A percentile compares a stretch with the other conserved stretches of the same genome.
These are phyloP conservation scores for Eudemis profundana DNA, from an alignment of 2,888 invertebrate genomes.

Conservation along the genomic window DNA sequence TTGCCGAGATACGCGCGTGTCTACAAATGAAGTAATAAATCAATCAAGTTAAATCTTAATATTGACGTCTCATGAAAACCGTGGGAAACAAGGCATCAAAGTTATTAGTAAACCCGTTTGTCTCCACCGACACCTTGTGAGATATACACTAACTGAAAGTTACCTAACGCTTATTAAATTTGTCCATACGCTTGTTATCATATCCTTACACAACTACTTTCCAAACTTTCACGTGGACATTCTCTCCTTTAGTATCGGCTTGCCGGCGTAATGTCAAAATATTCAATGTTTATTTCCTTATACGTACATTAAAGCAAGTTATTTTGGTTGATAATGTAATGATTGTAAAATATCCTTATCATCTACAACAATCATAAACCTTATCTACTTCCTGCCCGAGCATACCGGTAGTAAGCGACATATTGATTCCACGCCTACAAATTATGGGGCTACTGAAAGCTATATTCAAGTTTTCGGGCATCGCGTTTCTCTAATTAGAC, in stretches of 20 bases:
- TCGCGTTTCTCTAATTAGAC: neutral
- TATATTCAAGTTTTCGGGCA: constrained; percentile 8
- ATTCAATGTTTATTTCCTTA: constrained; percentile 35
- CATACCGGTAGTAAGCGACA: constrained; percentile 1
- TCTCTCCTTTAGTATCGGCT: constrained; percentile 40
- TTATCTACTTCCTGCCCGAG: constrained; percentile 30
- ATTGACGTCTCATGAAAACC: constrained; percentile 26
- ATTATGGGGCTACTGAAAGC: constrained; percentile 20
- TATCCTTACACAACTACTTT: constrained; percentile 58
- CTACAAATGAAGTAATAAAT: constrained; percentile 29
- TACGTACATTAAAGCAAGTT: neutral
- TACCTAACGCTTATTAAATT: constrained; percentile 64
- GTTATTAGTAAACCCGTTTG: constrained; percentile 57
- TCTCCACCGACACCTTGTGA: constrained; percentile 51
- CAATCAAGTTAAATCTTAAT: constrained; percentile 28
- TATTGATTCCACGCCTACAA: constrained; percentile 4
- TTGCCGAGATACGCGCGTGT: constrained; percentile 10
- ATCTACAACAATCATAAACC: constrained; percentile 7
- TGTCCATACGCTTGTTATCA: constrained; percentile 61
- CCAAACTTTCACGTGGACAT: constrained; percentile 56
- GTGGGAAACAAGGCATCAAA: constrained; percentile 29
- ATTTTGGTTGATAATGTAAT: constrained; percentile 20
- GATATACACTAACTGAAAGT: constrained; percentile 56
- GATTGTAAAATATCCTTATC: constrained; percentile 21
- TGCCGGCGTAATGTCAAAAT: constrained; percentile 20